Evolutionary conservation across 2,888 invertebrate species (phyloP).

Genomic region (Heteromurus nitidus): DNA sequence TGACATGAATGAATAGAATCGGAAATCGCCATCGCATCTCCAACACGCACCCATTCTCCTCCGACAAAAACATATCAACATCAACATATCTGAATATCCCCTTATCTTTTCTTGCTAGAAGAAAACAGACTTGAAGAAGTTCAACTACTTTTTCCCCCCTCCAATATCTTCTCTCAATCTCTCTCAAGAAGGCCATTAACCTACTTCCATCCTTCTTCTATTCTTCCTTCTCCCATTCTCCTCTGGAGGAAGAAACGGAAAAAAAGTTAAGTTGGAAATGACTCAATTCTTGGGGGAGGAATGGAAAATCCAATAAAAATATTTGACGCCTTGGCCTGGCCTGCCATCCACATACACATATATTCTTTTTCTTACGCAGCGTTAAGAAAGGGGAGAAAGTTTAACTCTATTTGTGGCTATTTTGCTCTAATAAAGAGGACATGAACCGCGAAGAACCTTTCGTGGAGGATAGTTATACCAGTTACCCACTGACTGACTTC

Average conservation of each 20-base stretch:
- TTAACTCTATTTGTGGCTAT: too few species aligned
- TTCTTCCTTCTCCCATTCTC: neutral
- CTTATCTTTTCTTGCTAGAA: too few species aligned
- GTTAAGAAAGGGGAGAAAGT: too few species aligned
- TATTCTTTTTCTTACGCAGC: neutral
- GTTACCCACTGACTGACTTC: slow-evolving; percentile 19
- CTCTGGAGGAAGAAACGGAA: too few species aligned
- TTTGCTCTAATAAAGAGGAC: slow-evolving; percentile 33
- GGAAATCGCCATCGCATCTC: too few species aligned
- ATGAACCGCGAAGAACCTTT: slow-evolving; percentile 5
- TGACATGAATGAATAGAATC: too few species aligned
- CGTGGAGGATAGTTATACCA: too few species aligned
- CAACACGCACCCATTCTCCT: too few species aligned
- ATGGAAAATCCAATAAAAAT: slow-evolving; percentile 48
- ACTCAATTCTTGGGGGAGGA: slow-evolving; percentile 42
- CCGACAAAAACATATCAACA: too few species aligned
- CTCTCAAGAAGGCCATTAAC: slow-evolving; percentile 40
- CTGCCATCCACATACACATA: neutral
- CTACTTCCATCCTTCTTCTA: slow-evolving; percentile 37
- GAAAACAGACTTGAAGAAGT: too few species aligned
- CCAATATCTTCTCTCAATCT: slow-evolving; percentile 15
- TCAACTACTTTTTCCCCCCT: neutral
- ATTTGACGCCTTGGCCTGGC: slow-evolving; percentile 38
- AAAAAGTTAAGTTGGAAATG: too few species aligned
- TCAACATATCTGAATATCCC: too few species aligned